Conservation (phyloP, 2,888 invertebrate species). For the Netelia inedita region DNA sequence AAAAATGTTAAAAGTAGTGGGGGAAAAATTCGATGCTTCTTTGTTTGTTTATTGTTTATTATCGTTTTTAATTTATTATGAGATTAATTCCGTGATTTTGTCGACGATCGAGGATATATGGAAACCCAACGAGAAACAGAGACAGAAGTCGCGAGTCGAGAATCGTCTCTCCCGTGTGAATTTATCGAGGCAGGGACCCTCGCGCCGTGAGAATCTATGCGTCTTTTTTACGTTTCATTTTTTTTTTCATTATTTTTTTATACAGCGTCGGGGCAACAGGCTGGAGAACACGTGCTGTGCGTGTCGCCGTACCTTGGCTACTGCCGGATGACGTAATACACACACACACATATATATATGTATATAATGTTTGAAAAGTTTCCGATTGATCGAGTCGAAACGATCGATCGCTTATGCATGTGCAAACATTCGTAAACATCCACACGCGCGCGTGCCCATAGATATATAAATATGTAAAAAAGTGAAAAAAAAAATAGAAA, state of each 20-base stretch:
- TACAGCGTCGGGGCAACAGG: conserved; percentile 57
- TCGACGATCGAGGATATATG: too few relatives aligned
- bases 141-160: too few relatives aligned
- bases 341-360: not conserved
- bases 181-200: not conserved
- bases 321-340: conserved; percentile 57
- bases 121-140: too few relatives aligned
- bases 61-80: too few relatives aligned
- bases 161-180: too few relatives aligned
- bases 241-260: not conserved
- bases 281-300: conserved; percentile 63
- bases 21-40: too few relatives aligned
- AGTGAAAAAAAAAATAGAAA: conserved; percentile 14
- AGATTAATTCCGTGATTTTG: too few relatives aligned
- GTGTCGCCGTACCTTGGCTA: conserved; percentile 1
- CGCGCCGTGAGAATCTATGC: not conserved
- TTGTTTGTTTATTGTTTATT: too few relatives aligned
- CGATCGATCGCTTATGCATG: conserved; percentile 53
- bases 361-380: conserved; percentile 61
- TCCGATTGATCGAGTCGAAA: conserved; percentile 62
- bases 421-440: conserved; percentile 2
- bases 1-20: too few relatives aligned
- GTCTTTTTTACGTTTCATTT: not conserved
- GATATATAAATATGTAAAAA: not conserved
- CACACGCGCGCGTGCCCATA: not conserved